Percentiles rank a stretch among this genome's conserved stretches.
Conservation (phyloP, 2,113 vertebrate genomes). For the Dinomys branickii region DNA sequence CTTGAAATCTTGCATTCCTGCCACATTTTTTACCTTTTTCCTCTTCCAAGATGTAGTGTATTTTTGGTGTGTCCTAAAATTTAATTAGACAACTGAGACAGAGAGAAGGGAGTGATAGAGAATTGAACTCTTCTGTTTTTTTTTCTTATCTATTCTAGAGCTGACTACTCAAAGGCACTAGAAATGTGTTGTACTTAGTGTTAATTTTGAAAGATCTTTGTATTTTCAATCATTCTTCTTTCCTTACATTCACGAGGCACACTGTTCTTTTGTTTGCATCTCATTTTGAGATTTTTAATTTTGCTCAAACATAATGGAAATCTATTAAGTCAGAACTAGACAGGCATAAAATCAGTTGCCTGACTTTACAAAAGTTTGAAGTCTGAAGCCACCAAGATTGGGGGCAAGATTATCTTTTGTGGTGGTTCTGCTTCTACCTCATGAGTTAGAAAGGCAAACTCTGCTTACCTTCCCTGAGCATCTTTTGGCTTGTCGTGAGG, state of each 20-base stretch:
- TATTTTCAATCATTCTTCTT: not conserved
- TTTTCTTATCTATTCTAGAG: slow-evolving; percentile 71
- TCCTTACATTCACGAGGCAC: not conserved
- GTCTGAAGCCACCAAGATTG: not conserved
- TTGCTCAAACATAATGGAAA: not conserved
- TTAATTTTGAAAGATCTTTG: slow-evolving; percentile 39
- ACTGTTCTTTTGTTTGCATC: not conserved
- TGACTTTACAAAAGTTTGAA: not conserved
- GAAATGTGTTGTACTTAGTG: slow-evolving; percentile 49
- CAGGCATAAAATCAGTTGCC: not conserved
- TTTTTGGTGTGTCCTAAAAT: slow-evolving; percentile 81
- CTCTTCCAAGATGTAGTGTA: slow-evolving; percentile 81
- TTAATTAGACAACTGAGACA: slow-evolving; percentile 83
- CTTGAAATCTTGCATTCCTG: slow-evolving; percentile 79
- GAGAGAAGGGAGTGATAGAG: slow-evolving; percentile 80
- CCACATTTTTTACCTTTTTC: slow-evolving; percentile 74
- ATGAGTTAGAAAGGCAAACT: not conserved
- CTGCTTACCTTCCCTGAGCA: slow-evolving; percentile 1
- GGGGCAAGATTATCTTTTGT: not conserved
- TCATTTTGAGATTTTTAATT: not conserved
- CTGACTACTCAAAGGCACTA: slow-evolving; percentile 74
- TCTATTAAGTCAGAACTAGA: not conserved
- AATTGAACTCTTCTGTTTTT: slow-evolving; percentile 79
- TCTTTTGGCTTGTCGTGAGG: slow-evolving; percentile 2
- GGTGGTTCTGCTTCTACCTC: not conserved